Conservation (phyloP, 2,797 vertebrate species). For the Xiphophorus birchmanni region DNA sequence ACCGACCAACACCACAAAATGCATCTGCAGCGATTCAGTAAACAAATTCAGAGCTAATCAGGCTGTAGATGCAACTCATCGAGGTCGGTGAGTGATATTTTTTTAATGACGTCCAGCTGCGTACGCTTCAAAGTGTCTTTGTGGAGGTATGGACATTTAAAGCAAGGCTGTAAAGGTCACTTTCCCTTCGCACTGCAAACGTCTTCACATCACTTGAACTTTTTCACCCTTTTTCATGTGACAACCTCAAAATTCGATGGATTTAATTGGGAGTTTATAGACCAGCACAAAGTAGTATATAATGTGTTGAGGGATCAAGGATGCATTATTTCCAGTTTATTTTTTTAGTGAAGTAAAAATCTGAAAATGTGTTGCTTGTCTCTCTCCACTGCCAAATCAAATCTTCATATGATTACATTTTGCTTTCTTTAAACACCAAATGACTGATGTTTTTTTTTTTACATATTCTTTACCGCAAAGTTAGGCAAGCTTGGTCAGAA, state of each 20-base stretch:
- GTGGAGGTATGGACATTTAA: slow-evolving; percentile 42
- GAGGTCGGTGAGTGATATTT: slow-evolving; percentile 38
- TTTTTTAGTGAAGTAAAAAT: background rate
- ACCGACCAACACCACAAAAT: slow-evolving; percentile 37
- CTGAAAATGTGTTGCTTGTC: background rate
- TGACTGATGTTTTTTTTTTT: background rate
- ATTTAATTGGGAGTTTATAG: background rate
- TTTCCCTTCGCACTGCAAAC: slow-evolving; percentile 22
- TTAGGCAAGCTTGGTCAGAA: background rate
- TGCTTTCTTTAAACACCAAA: background rate
- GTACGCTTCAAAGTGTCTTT: slow-evolving; percentile 33
- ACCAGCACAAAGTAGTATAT: background rate
- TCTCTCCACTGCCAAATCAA: background rate
- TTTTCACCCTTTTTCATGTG: background rate
- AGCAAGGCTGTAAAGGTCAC: slow-evolving; percentile 58
- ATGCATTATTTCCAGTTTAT: background rate
- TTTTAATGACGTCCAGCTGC: slow-evolving; percentile 9
- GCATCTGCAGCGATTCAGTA: slow-evolving; percentile 33
- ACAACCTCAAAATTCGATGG: background rate
- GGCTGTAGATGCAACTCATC: slow-evolving; percentile 22
- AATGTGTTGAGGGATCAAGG: background rate
- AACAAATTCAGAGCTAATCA: slow-evolving; percentile 24
- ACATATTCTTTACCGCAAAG: background rate
- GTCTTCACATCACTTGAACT: background rate
- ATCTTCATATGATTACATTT: background rate